Base-by-base conservation (phyloP, 2,797 vertebrate species). In the Molothrus ater region DNA sequence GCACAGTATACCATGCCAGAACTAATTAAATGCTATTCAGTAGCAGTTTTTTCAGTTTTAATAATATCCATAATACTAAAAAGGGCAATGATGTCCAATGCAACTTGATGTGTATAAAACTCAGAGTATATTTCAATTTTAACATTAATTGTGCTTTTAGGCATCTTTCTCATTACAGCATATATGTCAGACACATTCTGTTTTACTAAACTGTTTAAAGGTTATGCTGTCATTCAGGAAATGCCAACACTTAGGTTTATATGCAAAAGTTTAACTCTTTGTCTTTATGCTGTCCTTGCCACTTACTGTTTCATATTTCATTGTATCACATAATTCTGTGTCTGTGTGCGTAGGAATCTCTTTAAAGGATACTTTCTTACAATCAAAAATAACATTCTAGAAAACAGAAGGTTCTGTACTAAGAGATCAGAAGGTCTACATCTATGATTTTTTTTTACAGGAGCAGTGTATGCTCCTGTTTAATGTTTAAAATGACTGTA, bases 171-270 rank as follows among this genome's bases (percentile, higher is more conserved):
- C 28, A 60, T 92, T 91, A 80, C 56, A 75, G 51, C 53, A 53
- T 64, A 2, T 70, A 28, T 91, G 89, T 91, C 85, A 95, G 79
- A 40, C 59, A 32, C 32, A 42, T 86, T 91, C 70, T 91, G 29
- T 79, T 94, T 92, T 79, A 75, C 83, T 78, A 56, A 78, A 78
- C 61, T 90, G 38, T 80, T 83, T 82, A 95, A 96, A 96, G 84
- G 79, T 95, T 94, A 90, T 54, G 19, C 89, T 91, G 81, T 86
- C 87, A 65, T 80, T 96, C 75, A 80, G 85, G 66, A 95, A 94
- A 94, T 97, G 81, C 57, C 89, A 90, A 42, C 40, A 54, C 28
- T 93, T 74, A 65, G 64, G 34, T 82, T 91, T 85, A 34, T 61
- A 34, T 86, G 87, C 61, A 79, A 4, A 92, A 91, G 47, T 88